These are phyloP conservation scores for Anthonomus grandis DNA, from an alignment of 1,140 invertebrate species.

Conservation along the genomic window DNA sequence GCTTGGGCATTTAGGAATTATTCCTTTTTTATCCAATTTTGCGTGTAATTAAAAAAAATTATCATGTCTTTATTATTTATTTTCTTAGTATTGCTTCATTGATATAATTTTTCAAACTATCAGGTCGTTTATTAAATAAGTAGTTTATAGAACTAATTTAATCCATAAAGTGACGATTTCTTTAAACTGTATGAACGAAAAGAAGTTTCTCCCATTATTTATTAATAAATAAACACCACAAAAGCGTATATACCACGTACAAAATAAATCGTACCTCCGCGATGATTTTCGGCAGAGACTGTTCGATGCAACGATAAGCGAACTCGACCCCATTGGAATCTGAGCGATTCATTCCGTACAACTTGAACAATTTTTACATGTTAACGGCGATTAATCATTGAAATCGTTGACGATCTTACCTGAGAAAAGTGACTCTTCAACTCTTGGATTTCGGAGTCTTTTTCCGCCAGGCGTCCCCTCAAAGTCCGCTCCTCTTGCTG, in stretches of 20 bases:
- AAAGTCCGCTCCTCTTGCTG: constrained; percentile 67
- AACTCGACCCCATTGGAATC: constrained; percentile 54
- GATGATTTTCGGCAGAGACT: constrained; percentile 54
- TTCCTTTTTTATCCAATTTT: too few species aligned
- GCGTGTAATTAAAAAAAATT: too few species aligned
- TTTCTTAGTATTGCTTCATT: too few species aligned
- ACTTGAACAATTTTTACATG: not conserved
- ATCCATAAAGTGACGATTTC: not conserved
- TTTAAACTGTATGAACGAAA: not conserved
- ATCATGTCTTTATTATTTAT: too few species aligned
- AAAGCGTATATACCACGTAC: constrained; percentile 8
- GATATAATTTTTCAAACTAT: too few species aligned
- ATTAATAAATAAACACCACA: not conserved
- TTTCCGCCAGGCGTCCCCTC: constrained; percentile 59
- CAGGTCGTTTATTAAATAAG: too few species aligned
- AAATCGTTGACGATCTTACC: constrained; percentile 42
- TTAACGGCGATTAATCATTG: too few species aligned
- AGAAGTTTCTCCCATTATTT: not conserved
- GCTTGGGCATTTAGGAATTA: too few species aligned
- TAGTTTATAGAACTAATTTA: not conserved
- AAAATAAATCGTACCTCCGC: constrained; percentile 50
- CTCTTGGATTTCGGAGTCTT: constrained; percentile 59
- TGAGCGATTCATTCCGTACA: constrained; percentile 8
- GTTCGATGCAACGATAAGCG: constrained; percentile 58
- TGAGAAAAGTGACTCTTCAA: constrained; percentile 51